phyloP scores from a whole-genome alignment of 2,797 vertebrate species.

The Bufotes viridis region DNA sequence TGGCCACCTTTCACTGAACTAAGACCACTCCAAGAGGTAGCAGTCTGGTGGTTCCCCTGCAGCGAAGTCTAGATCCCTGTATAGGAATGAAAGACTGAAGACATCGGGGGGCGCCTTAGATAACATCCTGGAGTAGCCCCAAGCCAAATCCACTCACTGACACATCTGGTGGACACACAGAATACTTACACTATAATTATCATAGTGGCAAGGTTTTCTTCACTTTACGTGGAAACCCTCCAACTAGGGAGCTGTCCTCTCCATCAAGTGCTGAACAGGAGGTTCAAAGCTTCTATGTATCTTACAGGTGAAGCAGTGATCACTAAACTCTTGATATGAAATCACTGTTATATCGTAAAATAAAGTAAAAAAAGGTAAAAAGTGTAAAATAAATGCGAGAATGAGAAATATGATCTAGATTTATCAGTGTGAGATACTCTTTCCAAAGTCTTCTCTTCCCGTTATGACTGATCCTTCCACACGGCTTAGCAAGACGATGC shows the following conservation, averaged over 20 bases:
- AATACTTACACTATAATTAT: background rate
- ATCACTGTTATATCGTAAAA: background rate
- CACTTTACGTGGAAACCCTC: background rate
- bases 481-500: background rate
- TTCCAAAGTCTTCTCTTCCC: background rate
- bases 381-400: background rate
- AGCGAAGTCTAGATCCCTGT: too few relatives aligned
- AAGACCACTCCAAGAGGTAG: too few relatives aligned
- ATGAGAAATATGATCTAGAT: background rate
- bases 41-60: too few relatives aligned
- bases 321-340: background rate
- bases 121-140: too few relatives aligned
- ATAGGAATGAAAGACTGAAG: too few relatives aligned
- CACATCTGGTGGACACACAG: background rate
- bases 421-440: background rate
- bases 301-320: background rate
- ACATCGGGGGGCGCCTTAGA: too few relatives aligned
- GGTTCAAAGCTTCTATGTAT: background rate
- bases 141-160: too few relatives aligned
- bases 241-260: background rate
- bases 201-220: background rate
- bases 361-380: background rate
- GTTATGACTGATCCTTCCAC: conserved; percentile 19
- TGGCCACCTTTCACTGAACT: too few relatives aligned
- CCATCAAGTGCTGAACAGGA: background rate